phyloP scores from a whole-genome alignment of 64 coral and sea anemone species.

The Dendrophyllia cribrosa region DNA sequence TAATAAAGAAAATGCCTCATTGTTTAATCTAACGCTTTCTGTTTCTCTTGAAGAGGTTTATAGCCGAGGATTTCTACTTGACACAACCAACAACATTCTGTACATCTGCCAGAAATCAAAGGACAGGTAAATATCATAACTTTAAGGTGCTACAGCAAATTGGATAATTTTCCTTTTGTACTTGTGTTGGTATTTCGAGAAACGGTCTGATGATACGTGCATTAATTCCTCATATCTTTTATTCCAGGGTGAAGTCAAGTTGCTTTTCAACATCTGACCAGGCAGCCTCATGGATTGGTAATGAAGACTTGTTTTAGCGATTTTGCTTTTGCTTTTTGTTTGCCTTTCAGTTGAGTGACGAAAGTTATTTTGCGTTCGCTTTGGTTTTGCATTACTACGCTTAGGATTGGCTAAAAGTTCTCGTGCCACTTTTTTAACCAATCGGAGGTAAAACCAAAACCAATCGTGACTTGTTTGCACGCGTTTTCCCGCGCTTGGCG shows the following conservation, averaged over 20 bases:
- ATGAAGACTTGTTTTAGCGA: background rate
- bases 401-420: no score
- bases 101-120: constrained; percentile 58
- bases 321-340: background rate
- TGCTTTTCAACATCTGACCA: constrained; percentile 54
- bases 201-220: no score
- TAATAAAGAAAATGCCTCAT: background rate
- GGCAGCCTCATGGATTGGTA: constrained; percentile 58
- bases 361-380: no score
- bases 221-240: background rate
- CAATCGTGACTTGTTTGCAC: no score
- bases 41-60: constrained; percentile 43
- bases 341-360: no score
- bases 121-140: constrained; percentile 8
- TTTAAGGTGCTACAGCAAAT: no score
- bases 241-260: constrained; percentile 14
- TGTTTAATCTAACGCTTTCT: background rate
- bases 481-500: no score
- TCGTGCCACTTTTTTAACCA: no score
- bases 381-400: no score
- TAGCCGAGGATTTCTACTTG: constrained; percentile 63
- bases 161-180: no score
- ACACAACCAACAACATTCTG: background rate
- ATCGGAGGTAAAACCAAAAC: no score
- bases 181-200: no score